Base-by-base conservation (phyloP, 2,888 invertebrate genomes). In the Drosophila helvetica region DNA sequence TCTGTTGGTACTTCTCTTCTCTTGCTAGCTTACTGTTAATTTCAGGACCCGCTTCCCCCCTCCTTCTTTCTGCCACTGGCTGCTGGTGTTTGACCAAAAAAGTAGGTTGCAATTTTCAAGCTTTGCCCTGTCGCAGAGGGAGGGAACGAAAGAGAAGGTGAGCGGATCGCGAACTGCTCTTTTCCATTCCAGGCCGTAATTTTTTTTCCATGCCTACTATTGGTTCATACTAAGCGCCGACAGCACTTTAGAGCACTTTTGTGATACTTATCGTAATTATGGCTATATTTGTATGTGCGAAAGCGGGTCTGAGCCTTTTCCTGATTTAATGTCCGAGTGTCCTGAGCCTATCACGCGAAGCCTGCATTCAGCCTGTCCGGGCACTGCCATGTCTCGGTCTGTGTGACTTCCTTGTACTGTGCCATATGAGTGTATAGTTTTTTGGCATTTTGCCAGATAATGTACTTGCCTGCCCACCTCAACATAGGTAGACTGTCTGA, bases 231-330 rank as follows among this genome's bases (percentile, higher is more conserved):
- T 22, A 22, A 5, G 22, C 22, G 82, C 77, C 73, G 53, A 70
- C 18, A 69, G 75, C 79, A 70, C 74, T 80, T 80, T 72, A 74
- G 64, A 73, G 78, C 78, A 80, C 77, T 80, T 79, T 79, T 70
- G 75, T 72, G 71, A 66, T 77, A 80, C 78, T 82, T 84, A 85
- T 82, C 78, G 86, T 82, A 86, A 80, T 85, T 85, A 86, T 85
- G 84, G 82, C 79, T 79, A 76, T 76, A 75, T 15, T 15, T 15
- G 38, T 15, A 67, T 68, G 64, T 77, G 64, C 46, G 69, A 71
- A 18, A 9, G 53, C 19, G 45, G 30, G 46, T 18, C 30, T 4
- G 10, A 30, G 30, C 30, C 30, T 27, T 7, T 27, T 27, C 8
- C 27, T 27, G 8, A 8, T 27, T 27, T 8, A 27, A 2, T 27